phyloP scores from a whole-genome alignment of 2,888 invertebrate species.

The Xestia c-nigrum region DNA sequence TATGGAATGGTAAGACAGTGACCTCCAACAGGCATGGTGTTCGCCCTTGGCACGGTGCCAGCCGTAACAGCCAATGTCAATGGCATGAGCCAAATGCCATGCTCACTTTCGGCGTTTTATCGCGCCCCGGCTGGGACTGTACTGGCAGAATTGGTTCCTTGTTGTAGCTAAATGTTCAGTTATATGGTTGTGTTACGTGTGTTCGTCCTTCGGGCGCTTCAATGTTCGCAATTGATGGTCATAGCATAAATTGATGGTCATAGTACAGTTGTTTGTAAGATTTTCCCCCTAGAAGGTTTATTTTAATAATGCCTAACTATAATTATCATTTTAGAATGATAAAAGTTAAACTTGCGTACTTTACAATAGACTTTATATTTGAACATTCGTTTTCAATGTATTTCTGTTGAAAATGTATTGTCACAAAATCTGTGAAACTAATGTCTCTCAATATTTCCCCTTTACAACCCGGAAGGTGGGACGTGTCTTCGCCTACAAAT shows the following conservation, averaged over 20 bases:
- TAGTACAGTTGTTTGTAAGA: background rate
- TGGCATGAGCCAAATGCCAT: conserved; percentile 79
- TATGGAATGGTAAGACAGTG: conserved; percentile 66
- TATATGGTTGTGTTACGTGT: conserved; percentile 9
- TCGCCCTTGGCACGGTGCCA: conserved; percentile 77
- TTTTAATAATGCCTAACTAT: background rate
- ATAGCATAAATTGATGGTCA: conserved; percentile 1
- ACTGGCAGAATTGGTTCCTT: conserved; percentile 28
- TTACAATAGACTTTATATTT: background rate
- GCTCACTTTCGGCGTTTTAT: conserved; percentile 71
- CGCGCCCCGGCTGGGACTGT: conserved; percentile 36
- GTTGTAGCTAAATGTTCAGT: conserved; percentile 25
- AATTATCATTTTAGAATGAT: background rate
- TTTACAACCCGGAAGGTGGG: conserved; percentile 6
- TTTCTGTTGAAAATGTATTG: background rate
- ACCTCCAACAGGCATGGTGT: conserved; percentile 75
- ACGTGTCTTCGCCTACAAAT: conserved; percentile 13
- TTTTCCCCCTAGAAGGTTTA: background rate
- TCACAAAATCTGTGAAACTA: conserved; percentile 13
- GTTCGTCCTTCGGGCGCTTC: conserved; percentile 11
- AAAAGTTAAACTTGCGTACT: background rate
- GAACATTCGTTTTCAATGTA: background rate
- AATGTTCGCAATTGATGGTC: conserved; percentile 8
- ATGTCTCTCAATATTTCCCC: background rate
- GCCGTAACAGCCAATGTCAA: conserved; percentile 83